Evolutionary conservation across 1,140 invertebrate genomes (phyloP), one percentile per base, ranked within the genome.

Genomic region (Brachystomella parvula): DNA sequence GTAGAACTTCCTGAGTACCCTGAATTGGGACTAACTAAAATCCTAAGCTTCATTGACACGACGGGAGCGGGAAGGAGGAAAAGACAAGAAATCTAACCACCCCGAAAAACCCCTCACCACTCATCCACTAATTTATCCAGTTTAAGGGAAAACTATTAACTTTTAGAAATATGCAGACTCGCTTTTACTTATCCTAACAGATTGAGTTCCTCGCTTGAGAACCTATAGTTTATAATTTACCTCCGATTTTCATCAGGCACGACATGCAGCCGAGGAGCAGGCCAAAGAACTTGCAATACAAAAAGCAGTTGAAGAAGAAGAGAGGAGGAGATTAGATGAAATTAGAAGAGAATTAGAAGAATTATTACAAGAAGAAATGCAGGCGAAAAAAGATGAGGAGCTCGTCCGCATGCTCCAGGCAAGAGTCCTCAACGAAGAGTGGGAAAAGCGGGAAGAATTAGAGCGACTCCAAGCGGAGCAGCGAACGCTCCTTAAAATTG

Each of bases 331-430:
- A 77, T 75, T 92, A 47, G 86, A 89, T 75, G 80, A 84, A 70
- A 80, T 86, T 1, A 83, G 86, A 75, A 75, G 78, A 19, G 83
- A 85, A 73, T 75, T 89, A 47, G 87, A 90, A 75, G 79, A 79
- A 71, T 73, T 89, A 1, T 75, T 91, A 2, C 85, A 87, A 71
- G 87, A 89, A 78, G 89, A 91, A 77, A 86, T 86, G 2, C 87
- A 89, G 76, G 88, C 89, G 1, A 88, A 90, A 74, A 77, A 84
- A 68, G 89, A 91, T 74, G 89, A 91, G 78, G 89, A 92, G 81
- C 88, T 90, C 69, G 89, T 89, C 0, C 78, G 87, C 75, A 83
- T 82, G 59, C 77, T 89, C 59, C 87, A 89, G 78, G 86, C 86
- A 15, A 82, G 86, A 73, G 85, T 92, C 47, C 78, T 92, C 61